A percentile compares a stretch with the other conserved stretches of the same genome.
phyloP scores from a whole-genome alignment of 2,797 vertebrate species.

The Onychomys leucogaster region DNA sequence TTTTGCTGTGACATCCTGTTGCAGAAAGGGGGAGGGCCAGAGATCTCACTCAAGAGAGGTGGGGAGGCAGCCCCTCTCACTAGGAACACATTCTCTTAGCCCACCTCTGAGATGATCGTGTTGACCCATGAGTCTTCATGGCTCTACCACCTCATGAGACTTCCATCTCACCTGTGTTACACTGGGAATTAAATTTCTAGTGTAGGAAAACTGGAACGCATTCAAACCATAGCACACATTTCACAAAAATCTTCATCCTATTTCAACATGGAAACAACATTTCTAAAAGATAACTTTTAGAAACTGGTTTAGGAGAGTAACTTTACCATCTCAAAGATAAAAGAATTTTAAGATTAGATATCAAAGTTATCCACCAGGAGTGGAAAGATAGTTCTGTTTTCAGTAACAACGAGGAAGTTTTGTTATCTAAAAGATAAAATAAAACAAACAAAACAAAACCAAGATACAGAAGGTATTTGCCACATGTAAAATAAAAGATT shows the following conservation, averaged over 20 bases:
- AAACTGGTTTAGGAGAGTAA: background rate
- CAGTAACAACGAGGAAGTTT: background rate
- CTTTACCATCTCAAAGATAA: background rate
- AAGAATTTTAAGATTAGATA: background rate
- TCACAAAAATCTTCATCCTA: background rate
- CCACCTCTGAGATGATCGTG: background rate
- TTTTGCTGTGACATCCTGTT: background rate
- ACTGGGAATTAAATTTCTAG: background rate
- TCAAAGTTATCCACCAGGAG: background rate
- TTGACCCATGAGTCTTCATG: background rate
- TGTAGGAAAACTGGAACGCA: background rate
- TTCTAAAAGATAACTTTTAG: background rate
- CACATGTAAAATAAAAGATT: background rate
- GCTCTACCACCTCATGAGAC: background rate
- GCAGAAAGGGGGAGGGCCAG: background rate
- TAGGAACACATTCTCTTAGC: background rate
- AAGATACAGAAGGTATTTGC: background rate
- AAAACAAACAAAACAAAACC: background rate
- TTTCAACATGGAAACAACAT: background rate
- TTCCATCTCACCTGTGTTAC: background rate
- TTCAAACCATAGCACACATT: background rate
- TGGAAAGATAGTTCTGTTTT: background rate
- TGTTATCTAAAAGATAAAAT: background rate
- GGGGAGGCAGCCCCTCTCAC: background rate
- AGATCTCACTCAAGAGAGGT: background rate